Percentiles rank a stretch among this genome's conserved stretches.
Evolutionary conservation across 2,888 invertebrate genomes (phyloP).

Genomic region (Carabus problematicus): DNA sequence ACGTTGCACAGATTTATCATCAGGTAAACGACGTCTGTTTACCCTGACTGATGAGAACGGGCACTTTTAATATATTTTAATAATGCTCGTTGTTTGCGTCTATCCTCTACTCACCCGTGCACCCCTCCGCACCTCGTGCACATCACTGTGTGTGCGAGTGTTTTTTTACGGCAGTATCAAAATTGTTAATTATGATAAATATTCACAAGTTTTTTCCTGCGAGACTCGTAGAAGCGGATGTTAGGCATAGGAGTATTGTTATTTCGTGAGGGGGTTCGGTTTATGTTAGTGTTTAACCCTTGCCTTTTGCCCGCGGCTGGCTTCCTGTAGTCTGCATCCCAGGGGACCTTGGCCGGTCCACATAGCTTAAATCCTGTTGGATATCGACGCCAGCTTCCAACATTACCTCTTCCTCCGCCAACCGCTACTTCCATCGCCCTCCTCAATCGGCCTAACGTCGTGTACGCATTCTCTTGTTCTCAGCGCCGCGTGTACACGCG

Average conservation of each 20-base stretch:
- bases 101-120: background rate
- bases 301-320: conserved; percentile 58
- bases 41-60: conserved; percentile 19
- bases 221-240: conserved; percentile 60
- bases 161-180: conserved; percentile 59
- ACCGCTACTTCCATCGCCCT: conserved; percentile 5
- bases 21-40: conserved; percentile 10
- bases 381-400: conserved; percentile 36
- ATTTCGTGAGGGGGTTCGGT: conserved; percentile 58
- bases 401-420: conserved; percentile 10
- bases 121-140: conserved; percentile 9
- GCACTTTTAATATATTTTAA: conserved; percentile 37
- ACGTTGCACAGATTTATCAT: background rate
- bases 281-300: conserved; percentile 61
- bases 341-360: conserved; percentile 55
- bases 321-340: conserved; percentile 59
- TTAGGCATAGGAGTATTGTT: conserved; percentile 55
- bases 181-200: conserved; percentile 63
- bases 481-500: conserved; percentile 5
- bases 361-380: conserved; percentile 55
- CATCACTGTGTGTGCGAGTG: conserved; percentile 37
- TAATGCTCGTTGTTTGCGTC: conserved; percentile 27
- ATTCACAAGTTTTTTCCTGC: conserved; percentile 62
- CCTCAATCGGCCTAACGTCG: background rate
- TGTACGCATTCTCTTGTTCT: conserved; percentile 11